phyloP scores from a whole-genome alignment of 2,888 invertebrate species.

The Acrobasis consociella region DNA sequence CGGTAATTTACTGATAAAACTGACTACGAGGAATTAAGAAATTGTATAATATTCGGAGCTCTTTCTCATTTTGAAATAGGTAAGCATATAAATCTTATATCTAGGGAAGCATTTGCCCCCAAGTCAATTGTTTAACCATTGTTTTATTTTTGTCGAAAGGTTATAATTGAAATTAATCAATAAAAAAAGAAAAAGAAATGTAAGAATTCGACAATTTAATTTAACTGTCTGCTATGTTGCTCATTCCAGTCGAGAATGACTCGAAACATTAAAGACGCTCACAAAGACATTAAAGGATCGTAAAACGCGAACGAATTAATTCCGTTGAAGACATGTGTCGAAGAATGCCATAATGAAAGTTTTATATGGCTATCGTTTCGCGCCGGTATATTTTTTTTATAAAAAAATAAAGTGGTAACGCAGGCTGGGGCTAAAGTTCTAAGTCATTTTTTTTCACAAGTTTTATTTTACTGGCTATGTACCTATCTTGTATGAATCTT shows the following conservation, averaged over 20 bases:
- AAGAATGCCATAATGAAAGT: slow-evolving; percentile 1
- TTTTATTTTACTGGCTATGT: no score
- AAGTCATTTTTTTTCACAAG: no score
- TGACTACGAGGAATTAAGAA: no score
- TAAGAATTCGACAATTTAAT: slow-evolving; percentile 2
- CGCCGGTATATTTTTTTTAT: neutral
- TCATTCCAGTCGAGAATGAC: neutral
- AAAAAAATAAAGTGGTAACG: neutral
- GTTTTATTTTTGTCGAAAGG: no score
- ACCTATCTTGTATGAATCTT: no score
- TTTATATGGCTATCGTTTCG: neutral
- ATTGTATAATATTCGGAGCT: no score
- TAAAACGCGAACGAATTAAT: slow-evolving; percentile 13
- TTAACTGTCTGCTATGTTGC: neutral
- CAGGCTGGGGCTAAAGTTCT: no score
- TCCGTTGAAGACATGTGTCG: slow-evolving; percentile 5
- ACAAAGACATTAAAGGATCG: slow-evolving; percentile 4
- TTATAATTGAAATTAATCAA: neutral
- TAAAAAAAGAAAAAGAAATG: neutral
- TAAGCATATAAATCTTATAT: no score
- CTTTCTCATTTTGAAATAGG: no score
- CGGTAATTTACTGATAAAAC: no score
- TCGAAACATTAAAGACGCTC: slow-evolving; percentile 1
- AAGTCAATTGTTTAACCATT: no score
- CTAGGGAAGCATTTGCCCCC: no score